Evolutionary conservation across 2,113 vertebrate genomes (phyloP).

Genomic region (Himantopus leucocephalus): DNA sequence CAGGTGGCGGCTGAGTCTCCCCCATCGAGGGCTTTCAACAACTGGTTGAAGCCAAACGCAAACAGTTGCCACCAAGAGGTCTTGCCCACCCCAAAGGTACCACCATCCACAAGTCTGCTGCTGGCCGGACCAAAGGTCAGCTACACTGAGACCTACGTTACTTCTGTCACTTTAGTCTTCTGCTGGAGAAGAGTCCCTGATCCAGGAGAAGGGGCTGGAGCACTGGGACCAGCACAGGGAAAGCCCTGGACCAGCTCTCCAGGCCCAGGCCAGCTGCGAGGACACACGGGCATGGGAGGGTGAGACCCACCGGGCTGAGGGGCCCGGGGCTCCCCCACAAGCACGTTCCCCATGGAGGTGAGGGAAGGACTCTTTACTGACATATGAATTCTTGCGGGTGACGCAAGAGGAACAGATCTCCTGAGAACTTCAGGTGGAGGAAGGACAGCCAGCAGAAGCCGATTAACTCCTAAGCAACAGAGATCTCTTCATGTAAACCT

Average conservation of each 20-base stretch:
- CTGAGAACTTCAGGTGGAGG: neutral
- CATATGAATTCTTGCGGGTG: neutral
- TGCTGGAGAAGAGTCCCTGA: neutral
- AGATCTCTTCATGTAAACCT: neutral
- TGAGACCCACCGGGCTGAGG: neutral
- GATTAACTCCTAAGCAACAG: conserved; percentile 57
- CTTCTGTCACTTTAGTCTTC: accelerated
- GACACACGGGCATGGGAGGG: accelerated
- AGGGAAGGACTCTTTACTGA: neutral
- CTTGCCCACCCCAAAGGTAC: neutral
- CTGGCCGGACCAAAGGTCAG: neutral
- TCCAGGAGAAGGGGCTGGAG: neutral
- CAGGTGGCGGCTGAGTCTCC: neutral
- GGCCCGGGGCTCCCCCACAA: accelerated
- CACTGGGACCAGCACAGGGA: too few relatives aligned
- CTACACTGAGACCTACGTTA: accelerated
- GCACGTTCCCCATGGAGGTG: accelerated
- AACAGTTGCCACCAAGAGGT: too few relatives aligned
- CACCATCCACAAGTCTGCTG: neutral
- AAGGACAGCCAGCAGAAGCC: neutral
- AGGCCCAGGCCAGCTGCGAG: neutral
- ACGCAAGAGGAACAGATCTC: neutral
- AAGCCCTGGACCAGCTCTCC: too few relatives aligned
- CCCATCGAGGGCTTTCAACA: neutral
- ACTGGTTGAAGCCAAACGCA: neutral